phyloP scores from a whole-genome alignment of 2,888 invertebrate genomes.

The Ctena decussata region DNA sequence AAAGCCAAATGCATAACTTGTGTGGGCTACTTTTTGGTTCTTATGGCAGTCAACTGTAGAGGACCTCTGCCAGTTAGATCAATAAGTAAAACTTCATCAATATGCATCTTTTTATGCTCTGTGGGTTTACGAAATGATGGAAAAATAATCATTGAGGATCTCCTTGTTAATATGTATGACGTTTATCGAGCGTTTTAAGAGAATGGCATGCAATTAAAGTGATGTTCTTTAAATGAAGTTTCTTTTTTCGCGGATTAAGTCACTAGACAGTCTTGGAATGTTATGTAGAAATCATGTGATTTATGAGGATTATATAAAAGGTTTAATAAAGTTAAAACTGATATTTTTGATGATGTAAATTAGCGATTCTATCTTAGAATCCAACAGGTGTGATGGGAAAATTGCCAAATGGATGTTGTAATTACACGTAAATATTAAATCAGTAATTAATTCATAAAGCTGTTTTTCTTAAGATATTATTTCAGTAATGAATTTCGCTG shows the following conservation, averaged over 20 bases:
- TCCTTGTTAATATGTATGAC: slow-evolving; percentile 13
- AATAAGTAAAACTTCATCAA: slow-evolving; percentile 13
- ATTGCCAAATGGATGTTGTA: background rate
- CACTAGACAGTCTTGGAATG: too few relatives aligned
- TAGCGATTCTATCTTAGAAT: background rate
- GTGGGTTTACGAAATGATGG: slow-evolving; percentile 9
- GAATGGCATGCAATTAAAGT: background rate
- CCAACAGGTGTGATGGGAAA: background rate
- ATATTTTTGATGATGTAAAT: background rate
- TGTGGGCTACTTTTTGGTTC: background rate
- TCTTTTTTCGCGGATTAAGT: background rate
- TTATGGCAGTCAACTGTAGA: background rate
- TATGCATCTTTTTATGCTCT: slow-evolving; percentile 10
- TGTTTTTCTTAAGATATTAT: too few relatives aligned
- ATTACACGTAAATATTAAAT: too few relatives aligned
- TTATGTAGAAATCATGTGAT: background rate
- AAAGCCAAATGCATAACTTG: background rate
- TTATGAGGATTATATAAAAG: background rate
- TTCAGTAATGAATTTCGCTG: too few relatives aligned
- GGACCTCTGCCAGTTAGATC: background rate
- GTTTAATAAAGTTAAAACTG: background rate
- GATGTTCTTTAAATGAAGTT: background rate
- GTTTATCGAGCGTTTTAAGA: background rate
- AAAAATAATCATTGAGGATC: slow-evolving; percentile 3
- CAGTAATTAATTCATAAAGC: too few relatives aligned